Evolutionary conservation across 2,797 vertebrate genomes (phyloP).

Genomic region (Okamejei kenojei): DNA sequence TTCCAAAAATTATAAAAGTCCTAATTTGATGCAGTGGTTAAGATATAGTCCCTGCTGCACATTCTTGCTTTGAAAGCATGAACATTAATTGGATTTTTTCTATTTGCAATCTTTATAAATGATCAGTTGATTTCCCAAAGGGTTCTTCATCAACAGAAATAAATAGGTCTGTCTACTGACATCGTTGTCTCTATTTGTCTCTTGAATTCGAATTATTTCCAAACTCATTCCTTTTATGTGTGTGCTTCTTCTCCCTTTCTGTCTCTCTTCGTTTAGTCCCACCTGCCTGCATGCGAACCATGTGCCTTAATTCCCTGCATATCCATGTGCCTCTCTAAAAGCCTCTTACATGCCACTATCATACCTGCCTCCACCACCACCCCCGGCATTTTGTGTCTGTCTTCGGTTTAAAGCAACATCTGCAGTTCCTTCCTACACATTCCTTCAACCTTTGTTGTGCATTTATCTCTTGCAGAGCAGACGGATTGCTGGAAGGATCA

Average conservation of each 20-base stretch:
- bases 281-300: no score
- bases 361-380: no score
- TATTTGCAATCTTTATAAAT: background rate
- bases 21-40: background rate
- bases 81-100: slow-evolving; percentile 18
- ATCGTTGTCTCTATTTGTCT: background rate
- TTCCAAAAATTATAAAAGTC: background rate
- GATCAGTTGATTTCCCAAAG: background rate
- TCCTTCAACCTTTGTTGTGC: background rate
- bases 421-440: no score
- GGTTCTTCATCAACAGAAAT: background rate
- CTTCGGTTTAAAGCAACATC: no score
- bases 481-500: slow-evolving; percentile 67
- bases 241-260: background rate
- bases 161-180: background rate
- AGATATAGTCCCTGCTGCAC: background rate
- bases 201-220: background rate
- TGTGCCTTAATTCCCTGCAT: no score
- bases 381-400: no score
- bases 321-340: no score
- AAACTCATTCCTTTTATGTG: background rate
- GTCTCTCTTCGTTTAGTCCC: background rate
- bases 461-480: slow-evolving; percentile 64
- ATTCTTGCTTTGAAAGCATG: slow-evolving; percentile 45
- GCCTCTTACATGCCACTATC: no score